Conservation (phyloP, 2,888 invertebrate species). For the Hedya salicella region DNA sequence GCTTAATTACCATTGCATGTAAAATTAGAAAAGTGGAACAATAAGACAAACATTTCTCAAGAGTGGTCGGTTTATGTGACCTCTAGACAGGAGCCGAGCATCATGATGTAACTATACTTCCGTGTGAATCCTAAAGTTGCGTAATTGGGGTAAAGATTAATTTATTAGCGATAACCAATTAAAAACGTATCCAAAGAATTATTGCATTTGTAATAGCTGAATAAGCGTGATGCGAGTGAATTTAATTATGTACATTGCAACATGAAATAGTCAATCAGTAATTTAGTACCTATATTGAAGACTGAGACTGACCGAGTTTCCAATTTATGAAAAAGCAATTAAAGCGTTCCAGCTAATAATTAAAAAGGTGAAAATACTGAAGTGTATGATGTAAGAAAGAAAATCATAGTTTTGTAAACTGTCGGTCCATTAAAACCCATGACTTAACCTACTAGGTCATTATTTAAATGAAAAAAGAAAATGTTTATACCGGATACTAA, state of each 20-base stretch:
- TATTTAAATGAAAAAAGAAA: slow-evolving; percentile 29
- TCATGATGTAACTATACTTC: slow-evolving; percentile 29
- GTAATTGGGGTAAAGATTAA: slow-evolving; percentile 5
- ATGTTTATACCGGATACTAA: neutral
- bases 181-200: no score
- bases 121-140: slow-evolving; percentile 24
- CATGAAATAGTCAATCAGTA: no score
- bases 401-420: slow-evolving; percentile 2
- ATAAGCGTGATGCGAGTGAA: no score
- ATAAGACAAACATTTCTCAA: slow-evolving; percentile 10
- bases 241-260: no score
- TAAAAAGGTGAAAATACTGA: neutral
- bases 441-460: neutral
- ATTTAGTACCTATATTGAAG: no score
- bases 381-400: slow-evolving; percentile 8
- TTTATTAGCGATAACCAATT: no score
- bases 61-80: neutral
- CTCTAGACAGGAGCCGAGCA: slow-evolving; percentile 17
- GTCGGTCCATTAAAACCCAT: neutral
- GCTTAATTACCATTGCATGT: slow-evolving; percentile 8
- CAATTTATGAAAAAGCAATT: no score
- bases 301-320: no score
- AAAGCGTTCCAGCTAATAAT: no score
- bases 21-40: slow-evolving; percentile 23
- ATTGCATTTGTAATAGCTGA: no score